These are phyloP conservation scores for Theonella swinhoei DNA, from an alignment of 37 sponge, comb jelly and placozoan genomes.

Conservation along the genomic window DNA sequence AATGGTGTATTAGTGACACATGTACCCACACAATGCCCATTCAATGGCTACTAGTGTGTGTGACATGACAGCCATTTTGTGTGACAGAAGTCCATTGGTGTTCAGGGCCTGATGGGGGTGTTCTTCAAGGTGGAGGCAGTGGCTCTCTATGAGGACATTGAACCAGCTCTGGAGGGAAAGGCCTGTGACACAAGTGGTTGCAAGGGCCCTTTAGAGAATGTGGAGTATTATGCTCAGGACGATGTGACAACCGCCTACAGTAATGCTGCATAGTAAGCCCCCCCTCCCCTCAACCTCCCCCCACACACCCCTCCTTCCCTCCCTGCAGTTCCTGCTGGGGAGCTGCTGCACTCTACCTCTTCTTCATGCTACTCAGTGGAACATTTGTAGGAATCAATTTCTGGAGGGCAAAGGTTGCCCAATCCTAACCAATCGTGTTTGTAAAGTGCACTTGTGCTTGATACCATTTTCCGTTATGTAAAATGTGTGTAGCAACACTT, in stretches of 20 bases:
- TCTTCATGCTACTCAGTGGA: constrained; percentile 28
- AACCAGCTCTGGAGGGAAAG: not conserved
- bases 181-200: not conserved
- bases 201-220: not conserved
- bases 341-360: constrained; percentile 41
- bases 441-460: too few species aligned
- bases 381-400: constrained; percentile 39
- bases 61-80: too few species aligned
- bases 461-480: too few species aligned
- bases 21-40: not conserved
- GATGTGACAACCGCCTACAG: constrained; percentile 24
- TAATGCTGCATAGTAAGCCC: constrained; percentile 46
- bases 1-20: not conserved
- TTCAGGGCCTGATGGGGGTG: constrained; percentile 68
- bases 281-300: not conserved
- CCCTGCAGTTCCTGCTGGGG: constrained; percentile 47
- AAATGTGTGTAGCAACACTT: too few species aligned
- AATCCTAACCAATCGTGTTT: not conserved
- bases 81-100: not conserved
- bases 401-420: constrained; percentile 14
- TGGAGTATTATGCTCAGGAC: not conserved
- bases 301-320: not conserved
- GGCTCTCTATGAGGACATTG: constrained; percentile 71
- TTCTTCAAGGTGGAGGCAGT: constrained; percentile 68
- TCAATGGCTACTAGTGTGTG: not conserved